Evolutionary conservation across 2,888 invertebrate species (phyloP), one percentile per base, ranked within the genome.

Genomic region (Synanthedon tipuliformis): DNA sequence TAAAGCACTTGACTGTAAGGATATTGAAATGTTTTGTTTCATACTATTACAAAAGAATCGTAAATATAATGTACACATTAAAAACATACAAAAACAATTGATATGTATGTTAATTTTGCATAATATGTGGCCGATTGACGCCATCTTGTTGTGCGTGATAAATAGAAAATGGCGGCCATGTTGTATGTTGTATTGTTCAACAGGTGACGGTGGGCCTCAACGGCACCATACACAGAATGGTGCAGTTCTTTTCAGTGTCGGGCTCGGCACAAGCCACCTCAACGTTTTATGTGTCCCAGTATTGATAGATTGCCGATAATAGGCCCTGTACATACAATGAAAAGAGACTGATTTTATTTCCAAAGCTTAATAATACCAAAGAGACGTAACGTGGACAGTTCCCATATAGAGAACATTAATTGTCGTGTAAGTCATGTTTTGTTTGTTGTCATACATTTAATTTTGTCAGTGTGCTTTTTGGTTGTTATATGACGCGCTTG

Each of bases 251-350:
- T 89, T 89, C 89, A 73, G 85, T 89, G 76, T 84, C 86, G 77
- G 89, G 89, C 83, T 88, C 89, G 70, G 80, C 89, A 73, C 88
- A 89, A 80, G 89, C 89, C 86, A 88, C 88, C 59, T 89, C 90
- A 73, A 89, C 89, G 79, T 90, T 90, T 89, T 90, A 90, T 83
- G 89, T 90, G 75, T 89, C 89, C 73, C 88, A 89, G 76, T 89
- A 88, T 79, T 89, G 85, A 88, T 71, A 72, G 67, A 67, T 67
- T 66, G 72, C 73, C 71, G 58, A 60, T n/a, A 73, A 73, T 65
- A 68, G 78, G 77, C 77, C 66, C 75, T 87, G 87, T 86, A 86
- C 71, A 87, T 86, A 73, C 59, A 76, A 77, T 75, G 81, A 83
- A 78, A 40, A 78, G 75, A 84, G 84, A 86, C 85, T 84, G 85